Evolutionary conservation across 2,113 vertebrate species (phyloP), one percentile per base, ranked within the genome.

Genomic region (Peromyscus leucopus): DNA sequence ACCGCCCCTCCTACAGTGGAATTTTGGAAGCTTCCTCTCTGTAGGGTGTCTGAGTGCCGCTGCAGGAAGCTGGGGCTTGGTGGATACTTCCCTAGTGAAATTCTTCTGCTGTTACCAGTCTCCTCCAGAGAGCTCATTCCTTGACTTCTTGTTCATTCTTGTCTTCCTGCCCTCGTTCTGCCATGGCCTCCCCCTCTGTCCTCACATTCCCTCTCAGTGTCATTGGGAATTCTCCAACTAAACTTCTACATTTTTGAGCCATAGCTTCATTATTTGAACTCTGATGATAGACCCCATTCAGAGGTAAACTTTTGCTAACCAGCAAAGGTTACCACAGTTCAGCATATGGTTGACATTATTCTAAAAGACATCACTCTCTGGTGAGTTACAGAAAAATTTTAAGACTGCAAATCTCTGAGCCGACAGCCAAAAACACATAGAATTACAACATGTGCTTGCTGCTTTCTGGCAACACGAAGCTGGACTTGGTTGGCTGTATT

Each of bases 251-350:
- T 71, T 86, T 90, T 76, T 94, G 91, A 95, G 55, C 16, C 33
- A 91, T 63, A 8, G 26, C 83, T 94, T 97, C 10, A 46, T 93
- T 96, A 84, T 80, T 0, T 90, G 78, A 83, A 92, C 82, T n/a
- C 57, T 98, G 71, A 96, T 10, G 82, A 79, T 46, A 78, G 31
- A 93, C 91, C 65, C 94, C 1, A 51, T 63, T 90, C 92, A 59
- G 61, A 96, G 85, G 80, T 96, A 82, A 13, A 85, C 82, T 80
- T 51, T 94, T 91, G 28, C 76, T 95, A 93, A 93, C 96, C 72
- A 85, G 84, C 89, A 96, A 97, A 98, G 31, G 24, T 95, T 91
- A 75, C 84, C 65, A 95, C 96, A 96, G 92, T 97, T 96, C 74
- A 71, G 55, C 46, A 83, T 87, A 9, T 94, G 61, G 91, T 97